These are phyloP conservation scores for Drosophila villosipedis DNA, from an alignment of 2,888 invertebrate species.

Conservation along the genomic window DNA sequence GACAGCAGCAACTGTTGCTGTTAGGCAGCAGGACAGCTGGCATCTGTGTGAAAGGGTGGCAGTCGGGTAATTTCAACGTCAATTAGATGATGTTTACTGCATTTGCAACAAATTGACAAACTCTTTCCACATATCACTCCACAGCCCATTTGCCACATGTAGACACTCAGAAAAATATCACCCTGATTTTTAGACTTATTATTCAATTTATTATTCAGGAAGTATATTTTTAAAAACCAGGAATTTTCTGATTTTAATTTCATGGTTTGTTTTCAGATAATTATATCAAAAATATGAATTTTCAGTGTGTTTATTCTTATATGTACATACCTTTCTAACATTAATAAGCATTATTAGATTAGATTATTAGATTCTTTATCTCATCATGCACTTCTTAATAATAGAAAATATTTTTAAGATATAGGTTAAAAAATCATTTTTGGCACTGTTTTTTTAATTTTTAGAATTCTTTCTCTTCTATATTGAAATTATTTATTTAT, in stretches of 20 bases:
- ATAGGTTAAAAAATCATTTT: no score
- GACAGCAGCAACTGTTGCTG: slow-evolving; percentile 25
- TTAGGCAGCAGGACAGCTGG: not conserved
- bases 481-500: no score
- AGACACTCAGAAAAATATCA: not conserved
- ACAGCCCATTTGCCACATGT: slow-evolving; percentile 37
- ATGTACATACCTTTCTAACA: no score
- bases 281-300: no score
- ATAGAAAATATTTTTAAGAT: not conserved
- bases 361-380: no score
- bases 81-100: slow-evolving; percentile 79
- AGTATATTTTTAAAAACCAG: not conserved
- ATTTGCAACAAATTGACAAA: slow-evolving; percentile 80
- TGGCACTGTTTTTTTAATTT: not conserved
- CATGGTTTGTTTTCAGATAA: no score
- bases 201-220: not conserved
- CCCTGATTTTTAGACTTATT: not conserved
- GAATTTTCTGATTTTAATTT: no score
- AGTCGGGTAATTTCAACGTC: slow-evolving; percentile 72
- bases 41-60: slow-evolving; percentile 6
- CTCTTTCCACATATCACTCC: slow-evolving; percentile 20
- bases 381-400: not conserved
- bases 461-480: not conserved
- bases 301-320: no score
- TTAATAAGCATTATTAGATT: no score